Base-by-base conservation (phyloP, 1,140 invertebrate species). In the Papilio polytes region DNA sequence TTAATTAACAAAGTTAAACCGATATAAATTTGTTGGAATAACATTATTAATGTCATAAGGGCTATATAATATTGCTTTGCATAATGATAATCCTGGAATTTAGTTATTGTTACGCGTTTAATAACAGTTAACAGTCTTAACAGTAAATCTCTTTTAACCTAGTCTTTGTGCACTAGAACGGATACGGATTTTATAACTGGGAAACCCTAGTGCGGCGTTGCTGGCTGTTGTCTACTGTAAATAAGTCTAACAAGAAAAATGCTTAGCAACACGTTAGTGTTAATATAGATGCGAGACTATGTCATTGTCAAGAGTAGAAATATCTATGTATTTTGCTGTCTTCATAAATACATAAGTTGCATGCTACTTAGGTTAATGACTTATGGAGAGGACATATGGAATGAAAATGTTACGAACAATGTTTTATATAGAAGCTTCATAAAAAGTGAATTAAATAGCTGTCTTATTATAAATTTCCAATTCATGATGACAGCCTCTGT, bases 111-210 rank as follows among this genome's bases (percentile, higher is more conserved):
- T 73, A 73, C 72, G 41, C 20, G 41, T 73, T 44, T 44, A 44
- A 73, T 44, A 48, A 51, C 44, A 76, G 44, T 76, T 53, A 76
- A 76, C 74, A 76, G 74, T 51, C 74, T 76, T 76, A 76, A 51
- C 46, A 22, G 44, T 76, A 76, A 76, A 76, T 46, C 74, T 51
- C 9, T 51, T 76, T 76, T 18, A 48, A 51, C 20, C 20, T 26
- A 46, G 36, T 76, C 20, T 48, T 22, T 74, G 44, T 70, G 63
- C 63, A 70, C 63, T 70, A 70, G 63, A 36, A 70, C 26, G 63
- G 63, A 70, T 70, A 76, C 46, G 46, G 74, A 76, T 76, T 76
- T 76, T 53, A 76, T 76, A 48, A 76, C 46, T 53, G 74, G 8
- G 74, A 76, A 76, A 76, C 74, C 74, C 2, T 76, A 76, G n/a